Base-by-base conservation (phyloP, 2,113 vertebrate species). In the Tachycineta bicolor region DNA sequence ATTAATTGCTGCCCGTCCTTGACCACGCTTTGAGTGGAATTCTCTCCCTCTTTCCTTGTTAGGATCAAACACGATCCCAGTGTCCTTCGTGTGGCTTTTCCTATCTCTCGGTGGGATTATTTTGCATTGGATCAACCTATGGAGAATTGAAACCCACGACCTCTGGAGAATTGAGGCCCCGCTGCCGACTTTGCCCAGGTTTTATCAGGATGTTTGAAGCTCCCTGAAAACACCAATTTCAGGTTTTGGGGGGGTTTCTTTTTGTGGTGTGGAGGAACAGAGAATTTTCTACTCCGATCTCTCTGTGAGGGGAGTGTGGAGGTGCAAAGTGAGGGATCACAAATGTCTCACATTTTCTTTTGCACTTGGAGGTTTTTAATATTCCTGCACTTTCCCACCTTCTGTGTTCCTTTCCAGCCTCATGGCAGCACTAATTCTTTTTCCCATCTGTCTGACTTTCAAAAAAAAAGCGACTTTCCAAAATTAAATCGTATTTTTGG, bases 1-100 rank as follows among this genome's bases (percentile, higher is more conserved):
- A 77, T 87, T 93, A 94, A 71, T 78, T 86, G 29, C 87, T 83
- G 63, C 65, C 67, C 28, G 86, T 91, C 64, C 73, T 86, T 77
- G 44, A 77, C 76, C 83, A 43, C 23, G 14, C 11, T 83, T 76
- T 8, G 44, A 77, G 44, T 19, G 29, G 78, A 15, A 12, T 83
- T 86, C 44, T 86, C 34, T 89, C 49, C 34, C 1, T 3, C 44
- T 69, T 86, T 60, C 49, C 71, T 44, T 47, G 47, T 86, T 68
- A 43, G 71, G 76, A 86, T 93, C 87, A 89, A 86, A 83, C 39
- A 60, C 0, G 0, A 39, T 14, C 16, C 25, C 16, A 25, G 34
- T 33, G 18, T 80, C 67, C 33, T 89, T 67, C 52, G 34, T 12
- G 33, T 25, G 47, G 43, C 47, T 75, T 87, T 69, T 41, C 50